Base-by-base conservation (phyloP, 2,888 invertebrate species). In the Plebejus melissa region DNA sequence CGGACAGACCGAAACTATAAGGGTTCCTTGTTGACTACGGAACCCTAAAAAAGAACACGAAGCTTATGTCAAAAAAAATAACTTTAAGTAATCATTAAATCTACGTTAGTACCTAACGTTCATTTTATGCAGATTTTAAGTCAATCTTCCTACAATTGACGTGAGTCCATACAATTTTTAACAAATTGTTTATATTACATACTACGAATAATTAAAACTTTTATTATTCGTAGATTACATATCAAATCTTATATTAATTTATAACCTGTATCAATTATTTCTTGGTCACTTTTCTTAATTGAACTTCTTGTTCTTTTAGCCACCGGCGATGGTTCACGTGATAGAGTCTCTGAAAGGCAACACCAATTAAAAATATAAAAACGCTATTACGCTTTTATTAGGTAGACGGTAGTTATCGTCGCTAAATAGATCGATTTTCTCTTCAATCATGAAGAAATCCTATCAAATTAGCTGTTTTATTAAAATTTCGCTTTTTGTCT, bases 271-370 rank as follows among this genome's bases (percentile, higher is more conserved):
- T 77, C 80, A 60, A 75, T 77, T 6, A 75, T 77, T 6, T 81
- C 80, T 13, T 75, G 74, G 13, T 82, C 81, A 32, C 41, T 78
- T 65, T 82, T 85, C 77, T 83, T 85, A 9, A 77, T 74, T 7
- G 83, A 82, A 76, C 85, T 87, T 38, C 87, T 81, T 0, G 87
- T 86, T 71, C 87, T 80, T 76, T 79, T 84, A 1, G 87, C 87
- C 0, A 87, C 84, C 0, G 87, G 86, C 0, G 86, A 85, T 2
- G 6, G 75, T 58, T 71, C 69, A 1, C 79, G 78, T 1, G 79
- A 77, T 0, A 77, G 74, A 9, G 69, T 76, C 41, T 79, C 80
- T 80, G 69, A 36, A 76, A 74, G 65, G 65, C 13, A 13, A 32
- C 5, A 32, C 11, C 13, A 13, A 2, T 36, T 32, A 32, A 5